A percentile compares a stretch with the other conserved stretches of the same genome.
phyloP scores from a whole-genome alignment of 2,797 vertebrate species.

The Pygocentrus nattereri region DNA sequence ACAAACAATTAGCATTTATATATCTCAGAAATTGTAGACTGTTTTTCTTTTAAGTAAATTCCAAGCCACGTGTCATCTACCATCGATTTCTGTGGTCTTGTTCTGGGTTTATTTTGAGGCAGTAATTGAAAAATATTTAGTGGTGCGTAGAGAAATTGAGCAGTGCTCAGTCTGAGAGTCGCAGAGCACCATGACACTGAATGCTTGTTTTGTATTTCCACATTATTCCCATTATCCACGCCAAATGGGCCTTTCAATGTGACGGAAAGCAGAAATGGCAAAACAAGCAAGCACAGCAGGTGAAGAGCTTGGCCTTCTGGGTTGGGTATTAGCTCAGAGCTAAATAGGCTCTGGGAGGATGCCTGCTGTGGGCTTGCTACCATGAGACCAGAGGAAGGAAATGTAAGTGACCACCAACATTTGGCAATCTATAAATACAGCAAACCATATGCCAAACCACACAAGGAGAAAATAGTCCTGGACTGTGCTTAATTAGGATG shows the following conservation, averaged over 20 bases:
- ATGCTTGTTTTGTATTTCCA: constrained; percentile 21
- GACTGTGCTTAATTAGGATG: constrained; percentile 58
- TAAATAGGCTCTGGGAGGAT: constrained; percentile 9
- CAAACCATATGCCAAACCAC: constrained; percentile 25
- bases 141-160: no score
- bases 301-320: background rate
- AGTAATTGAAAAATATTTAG: no score
- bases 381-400: background rate
- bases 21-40: no score
- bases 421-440: constrained; percentile 52
- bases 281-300: background rate
- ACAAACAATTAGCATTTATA: no score
- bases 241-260: background rate
- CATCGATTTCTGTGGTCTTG: no score
- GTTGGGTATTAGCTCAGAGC: constrained; percentile 20
- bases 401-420: constrained; percentile 27
- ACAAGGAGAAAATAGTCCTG: constrained; percentile 41
- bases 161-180: no score
- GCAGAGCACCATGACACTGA: no score
- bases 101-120: no score
- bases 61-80: no score
- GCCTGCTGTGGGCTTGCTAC: constrained; percentile 7
- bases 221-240: background rate
- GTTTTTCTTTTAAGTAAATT: no score
- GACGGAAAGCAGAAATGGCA: background rate